phyloP scores from a whole-genome alignment of 1,140 invertebrate genomes.

The Drosophila quadrilineata region DNA sequence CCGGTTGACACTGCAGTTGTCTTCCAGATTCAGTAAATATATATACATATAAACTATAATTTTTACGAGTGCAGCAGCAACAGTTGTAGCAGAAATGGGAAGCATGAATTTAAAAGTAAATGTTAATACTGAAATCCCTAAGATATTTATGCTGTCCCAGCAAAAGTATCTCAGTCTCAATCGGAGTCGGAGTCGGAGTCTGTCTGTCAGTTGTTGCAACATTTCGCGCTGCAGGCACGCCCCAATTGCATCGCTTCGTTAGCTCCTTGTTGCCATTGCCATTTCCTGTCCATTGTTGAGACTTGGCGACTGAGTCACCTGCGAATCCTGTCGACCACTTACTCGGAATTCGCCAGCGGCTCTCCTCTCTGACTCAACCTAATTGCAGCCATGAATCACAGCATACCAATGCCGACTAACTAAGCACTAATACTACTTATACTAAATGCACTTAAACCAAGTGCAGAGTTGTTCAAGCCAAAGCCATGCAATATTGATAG shows the following conservation, averaged over 20 bases:
- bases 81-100: no score
- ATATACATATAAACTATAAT: slow-evolving; percentile 62
- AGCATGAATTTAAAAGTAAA: no score
- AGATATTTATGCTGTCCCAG: slow-evolving; percentile 39
- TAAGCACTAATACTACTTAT: slow-evolving; percentile 13
- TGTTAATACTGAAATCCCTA: slow-evolving; percentile 38
- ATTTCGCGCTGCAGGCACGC: slow-evolving; percentile 64
- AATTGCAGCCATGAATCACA: slow-evolving; percentile 18
- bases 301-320: slow-evolving; percentile 47
- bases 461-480: background rate
- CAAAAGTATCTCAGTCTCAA: background rate
- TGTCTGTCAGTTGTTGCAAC: slow-evolving; percentile 53
- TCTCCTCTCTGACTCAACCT: slow-evolving; percentile 4
- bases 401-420: background rate
- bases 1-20: slow-evolving; percentile 29
- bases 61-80: slow-evolving; percentile 68
- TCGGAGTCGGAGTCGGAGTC: slow-evolving; percentile 8
- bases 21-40: no score
- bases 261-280: slow-evolving; percentile 6
- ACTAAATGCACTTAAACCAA: slow-evolving; percentile 20
- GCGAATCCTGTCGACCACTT: slow-evolving; percentile 2
- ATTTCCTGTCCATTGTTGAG: slow-evolving; percentile 53
- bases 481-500: slow-evolving; percentile 17
- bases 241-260: background rate
- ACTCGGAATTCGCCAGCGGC: background rate